Percentiles rank a stretch among this genome's conserved stretches.
Evolutionary conservation across 2,113 vertebrate genomes (phyloP).

Genomic region (Ailuropoda melanoleuca): DNA sequence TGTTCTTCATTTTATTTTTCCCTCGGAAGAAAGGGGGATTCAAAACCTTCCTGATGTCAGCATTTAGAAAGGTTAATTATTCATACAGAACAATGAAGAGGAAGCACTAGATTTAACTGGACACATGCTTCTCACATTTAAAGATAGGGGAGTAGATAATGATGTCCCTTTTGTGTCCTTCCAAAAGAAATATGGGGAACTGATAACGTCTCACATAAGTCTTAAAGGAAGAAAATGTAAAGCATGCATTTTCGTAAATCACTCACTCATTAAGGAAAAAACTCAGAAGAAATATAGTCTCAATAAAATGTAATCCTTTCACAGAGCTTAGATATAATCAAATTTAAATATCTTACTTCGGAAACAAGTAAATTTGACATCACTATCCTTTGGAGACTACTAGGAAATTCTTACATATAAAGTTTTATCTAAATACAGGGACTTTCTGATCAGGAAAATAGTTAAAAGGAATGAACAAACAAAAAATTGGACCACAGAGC

Average conservation of each 20-base stretch:
- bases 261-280: conserved; percentile 56
- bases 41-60: conserved; percentile 57
- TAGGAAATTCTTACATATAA: background rate
- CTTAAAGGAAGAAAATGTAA: conserved; percentile 51
- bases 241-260: conserved; percentile 47
- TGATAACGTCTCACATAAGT: background rate
- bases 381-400: background rate
- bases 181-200: conserved; percentile 54
- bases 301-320: conserved; percentile 3
- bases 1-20: conserved; percentile 48
- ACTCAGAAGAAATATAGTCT: conserved; percentile 18
- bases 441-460: background rate
- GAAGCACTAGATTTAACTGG: conserved; percentile 62
- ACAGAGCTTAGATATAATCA: background rate
- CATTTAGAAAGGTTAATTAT: conserved; percentile 75
- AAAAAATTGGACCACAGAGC: background rate
- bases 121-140: conserved; percentile 61
- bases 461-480: background rate
- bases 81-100: conserved; percentile 62
- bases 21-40: background rate
- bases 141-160: conserved; percentile 64
- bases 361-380: background rate
- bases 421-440: background rate
- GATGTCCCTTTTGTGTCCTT: conserved; percentile 69
- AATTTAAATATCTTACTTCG: conserved; percentile 3